These are phyloP conservation scores for Ceratosolen solmsi DNA, from an alignment of 1,140 invertebrate species.

Conservation along the genomic window DNA sequence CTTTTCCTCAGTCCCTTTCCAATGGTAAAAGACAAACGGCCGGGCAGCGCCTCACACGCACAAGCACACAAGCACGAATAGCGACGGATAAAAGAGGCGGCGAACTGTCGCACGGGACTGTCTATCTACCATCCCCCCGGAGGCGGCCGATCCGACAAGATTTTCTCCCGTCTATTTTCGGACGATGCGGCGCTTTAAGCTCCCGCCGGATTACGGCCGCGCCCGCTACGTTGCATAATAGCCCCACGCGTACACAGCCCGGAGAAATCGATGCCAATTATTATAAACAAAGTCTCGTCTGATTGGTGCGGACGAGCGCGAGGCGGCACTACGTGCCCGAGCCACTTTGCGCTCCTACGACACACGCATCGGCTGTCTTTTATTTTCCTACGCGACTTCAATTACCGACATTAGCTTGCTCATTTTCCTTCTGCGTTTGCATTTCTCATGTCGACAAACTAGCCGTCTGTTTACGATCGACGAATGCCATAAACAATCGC, in stretches of 20 bases:
- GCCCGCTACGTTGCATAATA: slow-evolving; percentile 62
- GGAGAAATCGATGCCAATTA: slow-evolving; percentile 67
- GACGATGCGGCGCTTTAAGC: not conserved
- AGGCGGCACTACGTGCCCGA: no score
- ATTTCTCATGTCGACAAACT: no score
- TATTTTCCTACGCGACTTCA: no score
- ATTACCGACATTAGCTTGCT: no score
- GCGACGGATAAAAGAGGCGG: slow-evolving; percentile 8
- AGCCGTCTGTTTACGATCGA: no score
- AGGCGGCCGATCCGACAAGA: not conserved
- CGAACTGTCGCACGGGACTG: slow-evolving; percentile 29
- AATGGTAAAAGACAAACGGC: not conserved
- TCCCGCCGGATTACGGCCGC: slow-evolving; percentile 57
- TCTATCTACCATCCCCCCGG: not conserved
- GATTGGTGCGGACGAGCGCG: not conserved
- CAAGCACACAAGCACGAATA: not conserved
- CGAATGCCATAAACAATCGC: no score
- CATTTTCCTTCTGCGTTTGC: no score
- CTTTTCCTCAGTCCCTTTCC: not conserved
- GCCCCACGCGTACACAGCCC: slow-evolving; percentile 20
- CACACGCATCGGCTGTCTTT: no score
- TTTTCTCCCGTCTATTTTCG: slow-evolving; percentile 40
- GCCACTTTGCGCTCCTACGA: not conserved
- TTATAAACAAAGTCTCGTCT: slow-evolving; percentile 65
- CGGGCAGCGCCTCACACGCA: not conserved